A percentile compares a stretch with the other conserved stretches of the same genome.
These are phyloP conservation scores for Lanius collurio DNA, from an alignment of 2,113 vertebrate species.

Conservation along the genomic window DNA sequence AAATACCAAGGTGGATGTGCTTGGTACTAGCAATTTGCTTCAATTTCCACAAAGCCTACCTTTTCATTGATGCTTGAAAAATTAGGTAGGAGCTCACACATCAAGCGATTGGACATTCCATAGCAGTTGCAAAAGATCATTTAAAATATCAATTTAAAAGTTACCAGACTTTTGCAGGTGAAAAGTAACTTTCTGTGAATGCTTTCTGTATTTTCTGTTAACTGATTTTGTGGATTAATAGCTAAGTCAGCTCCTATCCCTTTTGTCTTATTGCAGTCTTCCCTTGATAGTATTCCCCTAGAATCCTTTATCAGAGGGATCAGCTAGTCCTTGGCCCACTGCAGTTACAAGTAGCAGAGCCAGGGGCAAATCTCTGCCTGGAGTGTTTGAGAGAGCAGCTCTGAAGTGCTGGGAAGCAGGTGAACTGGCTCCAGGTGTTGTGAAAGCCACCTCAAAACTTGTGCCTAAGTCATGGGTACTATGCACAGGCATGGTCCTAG, in stretches of 20 bases:
- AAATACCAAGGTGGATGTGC: not conserved
- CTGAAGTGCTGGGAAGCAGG: not conserved
- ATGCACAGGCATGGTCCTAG: not conserved
- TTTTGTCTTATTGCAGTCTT: not conserved
- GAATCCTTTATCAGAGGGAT: not conserved
- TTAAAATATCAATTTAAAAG: not conserved
- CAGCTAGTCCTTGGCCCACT: not conserved
- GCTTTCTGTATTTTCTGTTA: not conserved
- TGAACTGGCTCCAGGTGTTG: not conserved
- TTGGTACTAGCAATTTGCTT: not conserved
- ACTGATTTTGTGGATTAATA: not conserved
- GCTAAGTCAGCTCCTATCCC: not conserved
- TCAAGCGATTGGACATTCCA: not conserved
- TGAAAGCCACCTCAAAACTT: not conserved
- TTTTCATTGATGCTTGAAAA: not conserved
- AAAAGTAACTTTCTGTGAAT: not conserved
- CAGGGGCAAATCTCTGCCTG: not conserved
- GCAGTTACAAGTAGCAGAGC: not conserved
- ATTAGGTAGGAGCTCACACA: not conserved
- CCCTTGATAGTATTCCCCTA: fast-evolving
- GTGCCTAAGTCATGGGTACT: fast-evolving
- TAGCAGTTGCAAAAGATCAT: not conserved
- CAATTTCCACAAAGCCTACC: not conserved
- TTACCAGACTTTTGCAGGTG: not conserved
- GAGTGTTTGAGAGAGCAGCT: not conserved